Evolutionary conservation across 2,113 vertebrate genomes (phyloP).

Genomic region (Otolemur garnettii): DNA sequence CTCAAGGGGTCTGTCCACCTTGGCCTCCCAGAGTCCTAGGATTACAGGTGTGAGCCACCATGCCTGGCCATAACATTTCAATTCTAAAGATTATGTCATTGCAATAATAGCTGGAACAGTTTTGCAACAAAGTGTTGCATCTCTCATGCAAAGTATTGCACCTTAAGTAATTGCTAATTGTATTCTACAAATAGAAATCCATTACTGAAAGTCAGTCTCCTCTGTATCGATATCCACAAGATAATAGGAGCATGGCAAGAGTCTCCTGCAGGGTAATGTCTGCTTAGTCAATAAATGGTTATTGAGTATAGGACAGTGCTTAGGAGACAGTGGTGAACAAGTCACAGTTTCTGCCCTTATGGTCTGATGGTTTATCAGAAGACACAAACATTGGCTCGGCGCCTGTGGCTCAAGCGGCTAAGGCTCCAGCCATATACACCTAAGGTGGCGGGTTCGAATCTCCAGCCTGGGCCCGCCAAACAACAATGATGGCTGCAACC

Average conservation of each 20-base stretch:
- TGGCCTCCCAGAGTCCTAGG: no score
- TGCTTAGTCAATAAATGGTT: background rate
- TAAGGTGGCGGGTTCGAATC: no score
- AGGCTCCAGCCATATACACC: no score
- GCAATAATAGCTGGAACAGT: conserved; percentile 11
- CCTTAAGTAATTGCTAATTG: conserved; percentile 49
- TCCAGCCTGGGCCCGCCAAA: no score
- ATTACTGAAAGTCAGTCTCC: conserved; percentile 48
- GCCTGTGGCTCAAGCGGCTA: no score
- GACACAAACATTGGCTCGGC: background rate
- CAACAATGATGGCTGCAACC: no score
- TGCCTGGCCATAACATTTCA: background rate
- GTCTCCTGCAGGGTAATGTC: background rate
- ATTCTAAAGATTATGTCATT: background rate
- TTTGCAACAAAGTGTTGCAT: conserved; percentile 48
- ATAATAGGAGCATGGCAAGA: background rate
- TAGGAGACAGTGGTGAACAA: conserved; percentile 9
- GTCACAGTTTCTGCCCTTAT: background rate
- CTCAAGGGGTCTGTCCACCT: no score
- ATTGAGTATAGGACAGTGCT: background rate
- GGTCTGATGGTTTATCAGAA: conserved; percentile 28
- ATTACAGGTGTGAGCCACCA: no score
- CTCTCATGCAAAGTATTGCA: background rate
- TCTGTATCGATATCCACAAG: background rate
- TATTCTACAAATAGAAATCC: conserved; percentile 49